Evolutionary conservation across 2,113 vertebrate species (phyloP).

Genomic region (Clupea harengus): DNA sequence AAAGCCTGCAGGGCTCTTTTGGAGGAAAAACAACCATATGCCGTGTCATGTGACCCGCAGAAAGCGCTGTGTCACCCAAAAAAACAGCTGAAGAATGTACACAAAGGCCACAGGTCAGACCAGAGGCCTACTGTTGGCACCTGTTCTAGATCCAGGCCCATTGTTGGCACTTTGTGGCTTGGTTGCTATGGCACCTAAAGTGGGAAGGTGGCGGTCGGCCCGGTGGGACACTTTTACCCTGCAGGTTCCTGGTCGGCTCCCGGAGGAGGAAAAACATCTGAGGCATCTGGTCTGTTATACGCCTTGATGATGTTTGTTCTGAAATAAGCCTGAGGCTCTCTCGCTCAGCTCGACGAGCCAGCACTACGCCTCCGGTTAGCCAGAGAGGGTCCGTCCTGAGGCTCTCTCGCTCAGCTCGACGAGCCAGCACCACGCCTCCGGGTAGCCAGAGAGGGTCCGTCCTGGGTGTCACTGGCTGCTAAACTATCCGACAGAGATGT

Average conservation of each 20-base stretch:
- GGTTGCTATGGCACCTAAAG: background rate
- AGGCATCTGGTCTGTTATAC: background rate
- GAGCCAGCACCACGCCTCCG: background rate
- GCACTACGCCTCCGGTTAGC: background rate
- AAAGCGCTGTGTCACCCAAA: background rate
- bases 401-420: no score
- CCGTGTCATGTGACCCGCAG: background rate
- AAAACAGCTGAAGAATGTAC: background rate
- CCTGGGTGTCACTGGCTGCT: background rate
- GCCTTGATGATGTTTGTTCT: background rate
- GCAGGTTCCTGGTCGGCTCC: background rate
- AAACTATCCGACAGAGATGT: background rate
- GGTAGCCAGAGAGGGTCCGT: background rate
- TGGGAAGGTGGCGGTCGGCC: background rate
- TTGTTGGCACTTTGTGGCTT: background rate
- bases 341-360: background rate
- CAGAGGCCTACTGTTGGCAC: background rate
- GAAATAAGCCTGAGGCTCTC: background rate
- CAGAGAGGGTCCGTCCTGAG: background rate
- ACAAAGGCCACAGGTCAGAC: background rate
- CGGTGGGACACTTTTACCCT: background rate
- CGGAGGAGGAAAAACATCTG: background rate
- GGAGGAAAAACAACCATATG: background rate
- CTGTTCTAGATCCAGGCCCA: background rate
- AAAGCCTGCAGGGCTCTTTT: background rate